Base-by-base conservation (phyloP, 2,888 invertebrate species). In the Lycophotia porphyrea region DNA sequence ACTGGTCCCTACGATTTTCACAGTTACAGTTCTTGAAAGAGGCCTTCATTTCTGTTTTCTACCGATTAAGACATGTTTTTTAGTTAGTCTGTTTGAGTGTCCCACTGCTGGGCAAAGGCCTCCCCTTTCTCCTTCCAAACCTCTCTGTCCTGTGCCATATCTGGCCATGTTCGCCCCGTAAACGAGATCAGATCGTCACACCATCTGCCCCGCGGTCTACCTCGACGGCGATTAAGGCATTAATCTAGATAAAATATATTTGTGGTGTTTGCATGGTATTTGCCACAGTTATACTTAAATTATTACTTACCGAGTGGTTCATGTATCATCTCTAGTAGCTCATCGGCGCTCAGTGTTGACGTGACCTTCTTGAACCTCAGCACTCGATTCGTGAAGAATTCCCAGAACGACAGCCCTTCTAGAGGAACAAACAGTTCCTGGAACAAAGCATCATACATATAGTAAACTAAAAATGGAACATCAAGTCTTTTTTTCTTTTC, bases 381-480 rank as follows among this genome's bases (percentile, higher is more conserved):
- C 1, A 98, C 97, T 84, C 98, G 96, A 72, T 97, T 97, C 8
- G 97, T 97, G 93, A 98, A 98, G 66, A 96, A 97, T 80, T 98
- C 97, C 97, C 97, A 98, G 93, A 98, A 98, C 0, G 97, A 96
- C 49, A 97, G 94, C 0, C 97, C 97, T 21, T 97, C 97, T 0
- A 97, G 97, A 39, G 97, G 94, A 1, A 96, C 94, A 88, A 98
- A 98, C 85, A 98, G 93, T 24, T 95, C 94, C 97, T 97, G 93
- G 5, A 93, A 85, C 21, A 21, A 55, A 64, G 1, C 5, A 15
- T n/a, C n/a, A 63, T n/a, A 63, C 15, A 61, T 36, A 36, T 15
- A 63, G 61, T 39, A 15, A n/a, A 15, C 4, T 61, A 36, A 61
- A 34, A 60, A 31, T 11, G 44, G 13, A 18, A 44, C 5, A 18